Base-by-base conservation (phyloP, 2,797 vertebrate genomes). In the Hypotaenidia okinawae region DNA sequence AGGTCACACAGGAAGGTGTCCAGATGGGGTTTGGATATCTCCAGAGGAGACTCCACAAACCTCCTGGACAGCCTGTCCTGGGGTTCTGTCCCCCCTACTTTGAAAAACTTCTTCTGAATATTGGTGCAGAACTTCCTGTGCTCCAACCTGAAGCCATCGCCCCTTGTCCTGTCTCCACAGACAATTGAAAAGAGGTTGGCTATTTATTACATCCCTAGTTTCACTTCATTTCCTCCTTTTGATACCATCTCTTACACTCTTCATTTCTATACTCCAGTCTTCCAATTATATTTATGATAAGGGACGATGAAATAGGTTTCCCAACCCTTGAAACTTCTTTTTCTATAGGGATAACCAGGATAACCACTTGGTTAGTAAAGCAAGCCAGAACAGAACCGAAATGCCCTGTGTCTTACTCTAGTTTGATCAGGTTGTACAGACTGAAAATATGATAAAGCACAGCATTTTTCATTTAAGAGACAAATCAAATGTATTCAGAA, bases 291-390 rank as follows among this genome's bases (percentile, higher is more conserved):
- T 24, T 43, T n/a, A 32, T 18, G 11, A 55, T 21, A 7, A 73
- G 9, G 13, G 5, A 64, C 52, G 10, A 15, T 0, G 2, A 4
- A 45, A 4, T 5, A 9, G 9, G 14, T 25, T 72, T 72, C 19
- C 27, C 73, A 58, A 17, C 2, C 11, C 41, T 19, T 25, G 21
- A 39, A 76, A 22, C 6, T 45, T 21, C 6, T 47, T 49, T 45
- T 37, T 67, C 13, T 6, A 1, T 1, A 25, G 17, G 6, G 72
- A 79, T 19, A 76, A 35, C 7, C 23, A 39, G 59, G 17, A 30
- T 10, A 89, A 45, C 3, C 8, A 30, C 7, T 9, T 23, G 19
- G 15, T 10, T 15, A 70, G 12, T 17, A 35, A 85, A 78, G 52
- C 10, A 27, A 3, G 1, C 3, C 57, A 82, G 54, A n/a, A 32